A percentile compares a stretch with the other conserved stretches of the same genome.
phyloP scores from a whole-genome alignment of 2,797 vertebrate species.

The Australoheros facetus region DNA sequence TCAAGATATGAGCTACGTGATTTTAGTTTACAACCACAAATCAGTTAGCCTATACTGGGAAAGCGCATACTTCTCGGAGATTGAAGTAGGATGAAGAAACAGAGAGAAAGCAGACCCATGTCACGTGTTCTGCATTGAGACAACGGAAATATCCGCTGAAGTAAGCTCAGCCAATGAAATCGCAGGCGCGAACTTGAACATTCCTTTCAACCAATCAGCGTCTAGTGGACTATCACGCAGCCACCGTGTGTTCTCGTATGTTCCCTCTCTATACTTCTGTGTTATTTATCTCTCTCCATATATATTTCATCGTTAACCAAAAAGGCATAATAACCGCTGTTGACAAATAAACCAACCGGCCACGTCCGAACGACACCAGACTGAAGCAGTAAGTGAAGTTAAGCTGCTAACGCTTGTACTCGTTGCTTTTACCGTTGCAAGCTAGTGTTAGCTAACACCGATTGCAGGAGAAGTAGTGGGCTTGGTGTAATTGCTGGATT shows the following conservation, averaged over 20 bases:
- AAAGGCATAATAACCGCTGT: rapidly evolving
- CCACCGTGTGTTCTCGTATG: slow-evolving; percentile 13
- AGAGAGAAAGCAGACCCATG: not conserved
- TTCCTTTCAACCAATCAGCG: slow-evolving; percentile 75
- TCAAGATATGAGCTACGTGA: not conserved
- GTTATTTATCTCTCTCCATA: no score
- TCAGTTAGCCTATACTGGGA: no score
- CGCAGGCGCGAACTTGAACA: slow-evolving; percentile 59
- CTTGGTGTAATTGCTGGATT: slow-evolving; percentile 39
- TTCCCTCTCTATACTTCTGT: not conserved
- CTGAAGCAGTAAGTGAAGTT: slow-evolving; percentile 58
- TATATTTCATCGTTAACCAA: not conserved
- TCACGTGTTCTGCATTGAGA: slow-evolving; percentile 38
- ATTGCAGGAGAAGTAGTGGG: not conserved
- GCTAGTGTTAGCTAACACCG: slow-evolving; percentile 54
- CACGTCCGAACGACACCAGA: not conserved
- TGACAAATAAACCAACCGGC: not conserved
- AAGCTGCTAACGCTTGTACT: not conserved
- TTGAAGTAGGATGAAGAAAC: no score
- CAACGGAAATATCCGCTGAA: slow-evolving; percentile 33
- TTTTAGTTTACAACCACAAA: not conserved
- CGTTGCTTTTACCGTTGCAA: not conserved
- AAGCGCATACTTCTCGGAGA: no score
- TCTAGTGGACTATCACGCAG: not conserved
- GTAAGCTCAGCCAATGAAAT: slow-evolving; percentile 59